Evolutionary conservation across 2,888 invertebrate genomes (phyloP).

Genomic region (Plebejus anna): DNA sequence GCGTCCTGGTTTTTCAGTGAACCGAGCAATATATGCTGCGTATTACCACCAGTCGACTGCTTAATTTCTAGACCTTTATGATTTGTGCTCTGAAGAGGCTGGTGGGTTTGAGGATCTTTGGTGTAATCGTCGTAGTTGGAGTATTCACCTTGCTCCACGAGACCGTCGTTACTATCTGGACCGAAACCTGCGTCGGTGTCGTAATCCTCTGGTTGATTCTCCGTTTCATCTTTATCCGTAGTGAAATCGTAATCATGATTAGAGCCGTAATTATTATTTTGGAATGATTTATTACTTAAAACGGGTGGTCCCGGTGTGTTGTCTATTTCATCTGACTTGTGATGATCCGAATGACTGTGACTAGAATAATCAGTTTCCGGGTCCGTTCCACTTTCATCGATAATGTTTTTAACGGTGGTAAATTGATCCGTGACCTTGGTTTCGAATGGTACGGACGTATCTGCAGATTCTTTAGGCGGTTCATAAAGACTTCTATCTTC

Average conservation of each 20-base stretch:
- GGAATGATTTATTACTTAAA: constrained; percentile 60
- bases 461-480: constrained; percentile 33
- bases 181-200: constrained; percentile 64
- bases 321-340: constrained; percentile 45
- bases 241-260: constrained; percentile 61
- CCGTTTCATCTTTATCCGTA: constrained; percentile 57
- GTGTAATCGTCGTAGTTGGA: constrained; percentile 81
- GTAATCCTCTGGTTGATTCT: constrained; percentile 57
- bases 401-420: constrained; percentile 39
- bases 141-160: constrained; percentile 77
- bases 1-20: constrained; percentile 80
- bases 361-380: constrained; percentile 49
- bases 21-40: constrained; percentile 82
- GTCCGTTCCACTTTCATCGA: constrained; percentile 46
- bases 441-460: constrained; percentile 33
- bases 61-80: constrained; percentile 63
- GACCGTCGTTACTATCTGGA: constrained; percentile 60
- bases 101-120: constrained; percentile 55
- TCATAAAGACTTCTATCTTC: constrained; percentile 37
- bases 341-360: constrained; percentile 67
- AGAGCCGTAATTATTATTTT: constrained; percentile 46
- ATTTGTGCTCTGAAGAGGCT: constrained; percentile 55
- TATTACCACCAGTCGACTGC: constrained; percentile 76
- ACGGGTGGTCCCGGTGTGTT: constrained; percentile 46
- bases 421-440: constrained; percentile 34